These are phyloP conservation scores for Turritopsis rubra DNA, from an alignment of 30 jellyfish, hydroid and myxozoan species.

Conservation along the genomic window DNA sequence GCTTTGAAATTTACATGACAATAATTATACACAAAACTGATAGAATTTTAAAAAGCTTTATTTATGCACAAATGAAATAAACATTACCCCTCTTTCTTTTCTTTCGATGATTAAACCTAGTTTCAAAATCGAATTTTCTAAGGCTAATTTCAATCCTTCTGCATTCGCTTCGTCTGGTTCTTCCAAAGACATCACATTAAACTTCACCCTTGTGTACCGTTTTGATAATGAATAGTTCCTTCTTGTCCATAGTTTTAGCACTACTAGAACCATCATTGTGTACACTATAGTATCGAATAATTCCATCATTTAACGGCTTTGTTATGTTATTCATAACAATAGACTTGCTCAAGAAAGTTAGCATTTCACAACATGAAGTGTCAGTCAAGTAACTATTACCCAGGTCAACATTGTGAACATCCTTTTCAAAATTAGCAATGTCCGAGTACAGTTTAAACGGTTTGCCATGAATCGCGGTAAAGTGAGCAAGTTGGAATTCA, in stretches of 20 bases:
- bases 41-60: neutral
- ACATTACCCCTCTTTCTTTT: neutral
- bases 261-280: constrained; percentile 25
- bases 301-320: constrained; percentile 24
- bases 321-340: constrained; percentile 8
- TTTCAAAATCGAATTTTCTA: constrained; percentile 23
- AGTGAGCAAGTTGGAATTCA: neutral
- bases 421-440: constrained; percentile 21
- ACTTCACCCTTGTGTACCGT: constrained; percentile 26
- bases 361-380: constrained; percentile 23
- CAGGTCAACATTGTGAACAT: constrained; percentile 9
- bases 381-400: constrained; percentile 6
- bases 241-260: constrained; percentile 30
- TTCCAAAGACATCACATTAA: neutral
- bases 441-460: neutral
- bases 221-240: constrained; percentile 25
- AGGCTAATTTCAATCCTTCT: constrained; percentile 19
- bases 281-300: constrained; percentile 18
- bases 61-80: neutral
- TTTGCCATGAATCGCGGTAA: neutral
- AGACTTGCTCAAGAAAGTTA: constrained; percentile 9
- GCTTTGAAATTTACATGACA: neutral
- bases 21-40: neutral
- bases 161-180: constrained; percentile 19
- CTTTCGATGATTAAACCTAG: constrained; percentile 13